Conservation (phyloP, 2,797 vertebrate species). For the Brachyalestes nurse region DNA sequence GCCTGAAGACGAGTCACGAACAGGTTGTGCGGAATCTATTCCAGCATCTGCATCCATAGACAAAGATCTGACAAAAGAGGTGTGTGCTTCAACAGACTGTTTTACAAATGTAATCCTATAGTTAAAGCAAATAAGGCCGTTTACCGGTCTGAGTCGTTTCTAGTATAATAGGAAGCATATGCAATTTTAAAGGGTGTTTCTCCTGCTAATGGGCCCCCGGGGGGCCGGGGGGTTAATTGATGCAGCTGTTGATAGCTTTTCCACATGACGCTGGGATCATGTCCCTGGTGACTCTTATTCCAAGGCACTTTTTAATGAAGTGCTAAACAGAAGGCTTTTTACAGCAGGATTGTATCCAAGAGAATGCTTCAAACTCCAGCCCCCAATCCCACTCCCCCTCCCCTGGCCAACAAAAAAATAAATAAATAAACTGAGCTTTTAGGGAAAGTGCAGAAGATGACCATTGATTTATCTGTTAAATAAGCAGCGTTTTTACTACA, state of each 20-base stretch:
- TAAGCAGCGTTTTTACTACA: conserved; percentile 73
- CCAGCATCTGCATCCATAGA: conserved; percentile 15
- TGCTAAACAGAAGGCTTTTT: conserved; percentile 86
- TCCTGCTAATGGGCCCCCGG: conserved; percentile 84
- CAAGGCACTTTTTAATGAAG: conserved; percentile 91
- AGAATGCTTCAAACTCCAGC: conserved; percentile 63
- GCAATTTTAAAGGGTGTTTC: conserved; percentile 88
- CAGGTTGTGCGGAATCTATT: conserved; percentile 34
- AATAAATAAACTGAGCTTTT: conserved; percentile 41
- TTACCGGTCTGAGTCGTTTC: conserved; percentile 80
- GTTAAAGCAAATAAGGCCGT: conserved; percentile 80
- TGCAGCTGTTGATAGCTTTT: conserved; percentile 92
- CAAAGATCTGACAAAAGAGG: conserved; percentile 26
- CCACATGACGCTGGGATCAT: conserved; percentile 81
- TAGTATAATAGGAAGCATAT: conserved; percentile 83
- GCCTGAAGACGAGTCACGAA: conserved; percentile 19
- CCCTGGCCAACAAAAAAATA: conserved; percentile 62
- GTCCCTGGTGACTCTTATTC: conserved; percentile 88
- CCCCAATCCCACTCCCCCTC: not conserved
- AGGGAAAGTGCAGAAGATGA: conserved; percentile 62
- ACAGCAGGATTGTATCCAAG: conserved; percentile 74
- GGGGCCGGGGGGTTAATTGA: conserved; percentile 90
- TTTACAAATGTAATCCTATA: conserved; percentile 70
- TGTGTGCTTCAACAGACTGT: not conserved
- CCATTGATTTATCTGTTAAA: conserved; percentile 79